Conservation (phyloP, 2,113 vertebrate species). For the Fukomys damarensis region DNA sequence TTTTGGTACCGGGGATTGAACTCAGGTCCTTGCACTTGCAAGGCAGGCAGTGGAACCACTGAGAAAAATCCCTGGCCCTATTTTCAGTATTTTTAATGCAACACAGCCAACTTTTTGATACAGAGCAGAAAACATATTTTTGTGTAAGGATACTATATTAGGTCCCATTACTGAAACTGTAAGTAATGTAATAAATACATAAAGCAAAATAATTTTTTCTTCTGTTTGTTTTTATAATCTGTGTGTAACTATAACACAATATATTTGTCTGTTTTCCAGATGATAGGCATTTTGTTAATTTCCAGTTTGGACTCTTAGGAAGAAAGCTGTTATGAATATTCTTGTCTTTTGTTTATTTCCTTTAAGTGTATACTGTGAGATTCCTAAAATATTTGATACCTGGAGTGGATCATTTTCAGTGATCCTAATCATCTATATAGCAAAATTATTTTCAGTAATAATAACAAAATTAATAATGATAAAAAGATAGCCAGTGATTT, state of each 20-base stretch:
- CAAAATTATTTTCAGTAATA: constrained; percentile 1
- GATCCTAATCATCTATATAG: neutral
- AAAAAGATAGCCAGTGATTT: neutral
- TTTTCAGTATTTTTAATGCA: neutral
- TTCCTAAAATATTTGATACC: neutral
- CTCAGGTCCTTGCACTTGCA: too few relatives aligned
- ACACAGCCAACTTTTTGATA: neutral
- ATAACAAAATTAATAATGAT: neutral
- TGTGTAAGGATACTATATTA: neutral
- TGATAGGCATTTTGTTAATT: neutral
- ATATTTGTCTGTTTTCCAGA: neutral
- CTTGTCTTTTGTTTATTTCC: neutral
- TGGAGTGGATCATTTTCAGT: neutral
- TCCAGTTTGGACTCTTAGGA: neutral
- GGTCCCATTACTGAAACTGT: neutral
- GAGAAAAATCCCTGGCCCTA: too few relatives aligned
- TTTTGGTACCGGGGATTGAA: too few relatives aligned
- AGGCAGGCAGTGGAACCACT: too few relatives aligned
- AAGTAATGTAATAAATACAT: neutral
- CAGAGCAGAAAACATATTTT: neutral
- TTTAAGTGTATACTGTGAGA: neutral
- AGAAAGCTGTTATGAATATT: neutral
- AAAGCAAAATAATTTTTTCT: neutral
- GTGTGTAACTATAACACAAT: neutral
- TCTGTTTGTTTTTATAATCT: neutral